Base-by-base conservation (phyloP, 2,797 vertebrate genomes). In the Anabacerthia variegaticeps region DNA sequence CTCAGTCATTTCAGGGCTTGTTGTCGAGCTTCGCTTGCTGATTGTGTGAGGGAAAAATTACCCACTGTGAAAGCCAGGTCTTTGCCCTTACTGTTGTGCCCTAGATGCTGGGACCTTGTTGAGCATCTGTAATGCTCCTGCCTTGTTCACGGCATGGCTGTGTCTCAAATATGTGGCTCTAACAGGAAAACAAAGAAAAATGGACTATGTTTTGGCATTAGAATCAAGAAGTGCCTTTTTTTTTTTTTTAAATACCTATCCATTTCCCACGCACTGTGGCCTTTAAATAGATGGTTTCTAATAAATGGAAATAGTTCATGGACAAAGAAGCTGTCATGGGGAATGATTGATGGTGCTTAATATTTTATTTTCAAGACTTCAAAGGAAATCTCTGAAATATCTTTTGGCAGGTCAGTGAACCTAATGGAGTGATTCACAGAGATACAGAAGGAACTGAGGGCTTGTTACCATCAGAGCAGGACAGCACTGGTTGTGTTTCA, bases 291-390 rank as follows among this genome's bases (percentile, higher is more conserved):
- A 72, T 56, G 43, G 17, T 54, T 92, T 63, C 54, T 93, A 81
- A 92, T 88, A 90, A 92, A 83, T 89, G 39, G 39, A 68, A 94
- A 48, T 61, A 77, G 65, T 56, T 96, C 46, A 68, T 10, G 49
- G 62, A 66, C 58, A 81, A 77, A 85, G 72, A 85, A 88, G 15
- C 62, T 95, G 95, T 93, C 85, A 26, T 2, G 3, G 65, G 61
- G 62, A 93, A 84, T 92, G 91, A 89, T 59, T 84, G 88, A 95
- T 95, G 85, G 16, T 55, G 49, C 66, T 91, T 91, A 83, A 78
- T 92, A 88, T 89, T 93, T 94, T 83, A 85, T 85, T 93, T 94
- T 88, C 89, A 68, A 55, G 79, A 75, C 81, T 91, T 85, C 77
- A 91, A 92, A 89, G 66, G 61, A 94, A 88, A 88, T 80, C 54